Percentiles rank a stretch among this genome's conserved stretches.
These are phyloP conservation scores for Lampropteryx suffumata DNA, from an alignment of 2,888 invertebrate species.

Conservation along the genomic window DNA sequence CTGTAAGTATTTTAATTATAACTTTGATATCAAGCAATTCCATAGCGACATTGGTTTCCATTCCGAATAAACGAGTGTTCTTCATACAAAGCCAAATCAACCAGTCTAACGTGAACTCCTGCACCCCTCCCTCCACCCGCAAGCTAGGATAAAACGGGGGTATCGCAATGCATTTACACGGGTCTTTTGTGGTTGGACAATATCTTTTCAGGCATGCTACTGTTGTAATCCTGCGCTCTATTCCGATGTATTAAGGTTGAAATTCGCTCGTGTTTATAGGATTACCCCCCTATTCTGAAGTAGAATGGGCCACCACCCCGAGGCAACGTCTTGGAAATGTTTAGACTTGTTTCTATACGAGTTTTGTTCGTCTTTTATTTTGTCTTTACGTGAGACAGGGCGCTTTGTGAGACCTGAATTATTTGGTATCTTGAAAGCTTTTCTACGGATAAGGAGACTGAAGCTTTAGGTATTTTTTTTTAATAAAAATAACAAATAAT, in stretches of 20 bases:
- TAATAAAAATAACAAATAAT: no score
- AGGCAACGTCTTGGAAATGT: constrained; percentile 75
- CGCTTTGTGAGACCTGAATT: constrained; percentile 33
- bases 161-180: constrained; percentile 52
- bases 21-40: constrained; percentile 6
- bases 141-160: constrained; percentile 37
- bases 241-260: constrained; percentile 35
- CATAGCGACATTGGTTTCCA: constrained; percentile 42
- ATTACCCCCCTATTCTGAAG: constrained; percentile 40
- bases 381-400: constrained; percentile 62
- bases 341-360: constrained; percentile 71
- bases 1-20: constrained; percentile 12
- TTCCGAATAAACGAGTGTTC: constrained; percentile 55
- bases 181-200: constrained; percentile 61
- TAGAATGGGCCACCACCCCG: constrained; percentile 32
- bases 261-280: constrained; percentile 32
- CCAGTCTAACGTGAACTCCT: constrained; percentile 43
- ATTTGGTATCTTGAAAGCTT: constrained; percentile 33
- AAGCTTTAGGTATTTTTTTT: constrained; percentile 16
- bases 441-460: constrained; percentile 21
- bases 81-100: constrained; percentile 44
- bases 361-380: constrained; percentile 74
- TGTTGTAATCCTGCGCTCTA: constrained; percentile 6
- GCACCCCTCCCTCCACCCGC: constrained; percentile 29
- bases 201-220: constrained; percentile 9